Evolutionary conservation across 2,888 invertebrate species (phyloP), one percentile per base, ranked within the genome.

Genomic region (Cryptocephalus moraei): DNA sequence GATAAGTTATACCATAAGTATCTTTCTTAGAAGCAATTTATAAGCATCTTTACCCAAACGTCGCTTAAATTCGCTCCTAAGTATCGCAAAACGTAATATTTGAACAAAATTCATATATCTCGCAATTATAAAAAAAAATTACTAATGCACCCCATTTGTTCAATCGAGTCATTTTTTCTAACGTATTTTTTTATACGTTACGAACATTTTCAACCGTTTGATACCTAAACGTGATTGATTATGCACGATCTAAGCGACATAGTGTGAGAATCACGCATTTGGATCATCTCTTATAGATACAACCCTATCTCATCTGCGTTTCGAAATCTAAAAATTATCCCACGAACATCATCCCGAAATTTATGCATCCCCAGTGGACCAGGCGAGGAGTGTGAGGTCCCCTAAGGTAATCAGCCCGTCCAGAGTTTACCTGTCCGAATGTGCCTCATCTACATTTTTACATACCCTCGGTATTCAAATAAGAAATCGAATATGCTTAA

Each of bases 401-500:
- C 31, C 9, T 12, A 43, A 43, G 43, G 36, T 12, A 10, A 10
- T 36, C 31, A 43, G 38, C 34, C 31, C 46, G 41, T 41, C 47
- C 44, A 39, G 40, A 40, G 40, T 43, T 31, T 43, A 52, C 52
- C 51, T 63, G 68, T 53, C 31, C 62, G 45, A 57, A 60, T 61
- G 54, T 51, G 55, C 46, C 65, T 69, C 60, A 70, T 70, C 68
- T 69, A 68, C 69, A 69, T 69, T 69, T 68, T 66, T 66, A 60
- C 62, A 63, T 63, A 67, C 68, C 66, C 66, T 54, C 60, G 59
- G 65, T 69, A 69, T 69, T 69, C 68, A 69, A 70, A 69, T 69
- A 62, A 64, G 66, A 63, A 69, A 70, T 69, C 68, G 69, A 70
- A 70, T 69, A 66, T 68, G 65, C 62, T 67, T 70, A 71, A 70